Conservation (phyloP, 1,140 invertebrate genomes). For the Ostrea edulis region DNA sequence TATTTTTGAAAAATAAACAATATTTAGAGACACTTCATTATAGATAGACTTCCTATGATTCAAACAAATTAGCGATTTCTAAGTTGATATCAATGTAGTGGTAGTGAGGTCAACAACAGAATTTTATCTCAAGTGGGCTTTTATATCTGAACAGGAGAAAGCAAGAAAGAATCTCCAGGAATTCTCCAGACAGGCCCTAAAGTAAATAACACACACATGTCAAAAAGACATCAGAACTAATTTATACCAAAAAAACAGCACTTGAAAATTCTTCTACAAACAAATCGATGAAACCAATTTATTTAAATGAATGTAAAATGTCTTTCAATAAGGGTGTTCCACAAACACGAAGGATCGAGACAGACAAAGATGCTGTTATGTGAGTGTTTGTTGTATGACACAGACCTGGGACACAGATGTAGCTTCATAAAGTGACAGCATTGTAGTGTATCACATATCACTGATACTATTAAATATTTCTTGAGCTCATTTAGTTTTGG, state of each 20-base stretch:
- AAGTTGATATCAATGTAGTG: conserved; percentile 26
- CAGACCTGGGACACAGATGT: conserved; percentile 6
- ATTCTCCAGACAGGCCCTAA: neutral
- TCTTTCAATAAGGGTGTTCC: conserved; percentile 24
- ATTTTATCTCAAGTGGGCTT: conserved; percentile 23
- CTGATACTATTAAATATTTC: no score
- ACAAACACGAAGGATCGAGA: conserved; percentile 8
- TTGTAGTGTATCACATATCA: neutral
- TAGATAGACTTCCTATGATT: neutral
- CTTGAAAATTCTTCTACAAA: conserved; percentile 36
- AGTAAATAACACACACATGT: conserved; percentile 37
- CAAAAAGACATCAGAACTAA: conserved; percentile 36
- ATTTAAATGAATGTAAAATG: conserved; percentile 34
- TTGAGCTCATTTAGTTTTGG: no score
- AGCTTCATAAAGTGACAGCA: neutral
- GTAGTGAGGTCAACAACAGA: conserved; percentile 13
- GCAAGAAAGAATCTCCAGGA: conserved; percentile 34
- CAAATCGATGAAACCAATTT: conserved; percentile 35
- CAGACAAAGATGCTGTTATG: conserved; percentile 17
- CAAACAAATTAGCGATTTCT: conserved; percentile 30
- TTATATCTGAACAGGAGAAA: conserved; percentile 24
- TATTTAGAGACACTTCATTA: neutral
- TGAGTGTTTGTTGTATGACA: neutral
- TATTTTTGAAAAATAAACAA: neutral
- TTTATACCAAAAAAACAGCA: conserved; percentile 32